These are phyloP conservation scores for Corythornis vintsioides DNA, from an alignment of 2,113 vertebrate genomes.

Conservation along the genomic window DNA sequence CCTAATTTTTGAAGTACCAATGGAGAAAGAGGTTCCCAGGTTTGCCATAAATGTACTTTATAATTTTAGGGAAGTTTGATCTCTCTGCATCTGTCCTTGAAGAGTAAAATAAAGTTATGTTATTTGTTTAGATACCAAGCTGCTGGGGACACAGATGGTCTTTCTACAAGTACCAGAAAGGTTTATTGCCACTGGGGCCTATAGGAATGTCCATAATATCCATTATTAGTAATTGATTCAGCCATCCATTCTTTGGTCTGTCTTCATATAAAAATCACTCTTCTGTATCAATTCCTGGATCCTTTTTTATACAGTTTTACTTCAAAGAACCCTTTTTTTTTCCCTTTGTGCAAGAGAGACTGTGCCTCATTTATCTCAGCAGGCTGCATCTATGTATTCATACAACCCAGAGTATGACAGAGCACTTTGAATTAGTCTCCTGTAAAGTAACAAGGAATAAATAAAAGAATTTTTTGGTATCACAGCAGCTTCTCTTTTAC, in stretches of 20 bases:
- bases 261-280: background rate
- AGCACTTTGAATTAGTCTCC: background rate
- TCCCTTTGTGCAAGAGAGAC: background rate
- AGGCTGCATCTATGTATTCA: background rate
- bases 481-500: background rate
- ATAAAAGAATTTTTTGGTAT: background rate
- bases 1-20: background rate
- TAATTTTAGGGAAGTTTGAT: background rate
- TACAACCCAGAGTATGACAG: background rate
- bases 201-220: background rate
- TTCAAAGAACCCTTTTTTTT: background rate
- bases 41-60: background rate
- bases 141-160: background rate
- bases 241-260: background rate
- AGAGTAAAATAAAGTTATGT: background rate
- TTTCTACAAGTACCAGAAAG: background rate
- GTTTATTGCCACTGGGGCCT: background rate
- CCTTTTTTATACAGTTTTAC: background rate
- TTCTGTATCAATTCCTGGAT: background rate
- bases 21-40: background rate
- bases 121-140: background rate
- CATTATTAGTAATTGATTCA: background rate
- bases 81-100: background rate
- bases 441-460: background rate
- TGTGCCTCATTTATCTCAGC: background rate